phyloP scores from a whole-genome alignment of 2,888 invertebrate genomes.

The Schizaphis graminum region DNA sequence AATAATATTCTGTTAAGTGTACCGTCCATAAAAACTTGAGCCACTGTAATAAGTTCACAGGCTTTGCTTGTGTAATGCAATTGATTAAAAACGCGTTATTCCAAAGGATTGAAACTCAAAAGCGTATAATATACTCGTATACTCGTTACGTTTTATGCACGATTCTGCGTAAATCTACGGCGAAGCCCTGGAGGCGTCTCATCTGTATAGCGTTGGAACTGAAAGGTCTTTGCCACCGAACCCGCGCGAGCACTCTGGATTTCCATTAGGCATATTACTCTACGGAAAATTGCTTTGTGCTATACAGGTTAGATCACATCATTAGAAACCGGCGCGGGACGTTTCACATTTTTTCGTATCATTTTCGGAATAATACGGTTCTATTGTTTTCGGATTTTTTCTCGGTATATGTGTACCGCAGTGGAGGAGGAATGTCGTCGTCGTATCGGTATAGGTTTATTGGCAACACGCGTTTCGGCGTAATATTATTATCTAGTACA shows the following conservation, averaged over 20 bases:
- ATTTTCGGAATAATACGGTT: not conserved
- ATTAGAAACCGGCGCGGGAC: not conserved
- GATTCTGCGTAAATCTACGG: not conserved
- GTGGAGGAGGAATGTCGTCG: not conserved
- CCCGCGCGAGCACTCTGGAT: not conserved
- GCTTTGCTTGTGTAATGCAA: not conserved
- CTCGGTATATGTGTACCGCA: not conserved
- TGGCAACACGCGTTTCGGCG: not conserved
- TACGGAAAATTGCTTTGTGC: not conserved
- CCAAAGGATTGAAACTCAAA: constrained; percentile 27
- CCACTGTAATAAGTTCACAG: not conserved
- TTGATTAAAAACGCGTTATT: not conserved
- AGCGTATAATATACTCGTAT: not conserved
- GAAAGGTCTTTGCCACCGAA: not conserved
- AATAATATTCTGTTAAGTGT: not conserved
- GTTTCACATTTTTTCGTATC: not conserved
- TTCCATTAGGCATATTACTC: constrained; percentile 13
- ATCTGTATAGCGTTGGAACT: not conserved
- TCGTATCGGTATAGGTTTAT: not conserved
- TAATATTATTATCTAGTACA: not conserved
- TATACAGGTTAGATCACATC: not conserved
- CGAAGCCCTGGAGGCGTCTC: not conserved
- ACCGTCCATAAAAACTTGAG: not conserved
- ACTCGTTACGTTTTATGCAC: constrained; percentile 4
- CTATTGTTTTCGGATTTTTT: not conserved